Evolutionary conservation across 2,888 invertebrate genomes (phyloP), one percentile per base, ranked within the genome.

Genomic region (Gasteruption jaculator): DNA sequence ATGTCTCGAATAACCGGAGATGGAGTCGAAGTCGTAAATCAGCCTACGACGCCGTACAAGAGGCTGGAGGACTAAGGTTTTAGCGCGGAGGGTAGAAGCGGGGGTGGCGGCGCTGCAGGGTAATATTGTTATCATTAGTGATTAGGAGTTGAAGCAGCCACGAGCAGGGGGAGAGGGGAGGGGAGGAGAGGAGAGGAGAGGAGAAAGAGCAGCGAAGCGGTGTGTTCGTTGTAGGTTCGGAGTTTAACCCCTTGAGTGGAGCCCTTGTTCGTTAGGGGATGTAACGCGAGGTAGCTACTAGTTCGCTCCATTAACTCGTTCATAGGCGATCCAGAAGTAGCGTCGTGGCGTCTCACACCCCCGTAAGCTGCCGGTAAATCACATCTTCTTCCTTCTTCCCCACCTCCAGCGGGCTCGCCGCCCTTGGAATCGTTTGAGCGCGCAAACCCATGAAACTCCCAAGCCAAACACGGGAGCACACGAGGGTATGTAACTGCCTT

Each of bases 291-390:
- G 36, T 20, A 41, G 42, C 27, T 43, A 27, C 41, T 35, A 40
- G 26, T 32, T 45, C 59, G 62, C 63, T 60, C 67, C 64, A 68
- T 68, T 68, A 68, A 67, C 63, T 61, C 63, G 62, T 64, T 68
- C 65, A 64, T 65, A 63, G 65, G 54, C 61, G 60, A 61, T 60
- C 59, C 45, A 47, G 35, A 48, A 44, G 48, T 46, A 55, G 54
- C 57, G 51, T 56, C 56, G 52, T 50, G 52, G 54, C 50, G 46
- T 57, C 58, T 58, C 56, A 50, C 57, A 54, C 56, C 51, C 41
- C 44, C 42, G 34, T 51, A 50, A 48, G 46, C 56, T 46, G 41
- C 43, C 37, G 43, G 29, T 53, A 53, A 53, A 53, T 53, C 53
- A 49, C 22, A 7, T 11, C 12, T n/a, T n/a, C n/a, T n/a, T n/a